phyloP scores from a whole-genome alignment of 2,888 invertebrate genomes.

The Ophion obscuratus region DNA sequence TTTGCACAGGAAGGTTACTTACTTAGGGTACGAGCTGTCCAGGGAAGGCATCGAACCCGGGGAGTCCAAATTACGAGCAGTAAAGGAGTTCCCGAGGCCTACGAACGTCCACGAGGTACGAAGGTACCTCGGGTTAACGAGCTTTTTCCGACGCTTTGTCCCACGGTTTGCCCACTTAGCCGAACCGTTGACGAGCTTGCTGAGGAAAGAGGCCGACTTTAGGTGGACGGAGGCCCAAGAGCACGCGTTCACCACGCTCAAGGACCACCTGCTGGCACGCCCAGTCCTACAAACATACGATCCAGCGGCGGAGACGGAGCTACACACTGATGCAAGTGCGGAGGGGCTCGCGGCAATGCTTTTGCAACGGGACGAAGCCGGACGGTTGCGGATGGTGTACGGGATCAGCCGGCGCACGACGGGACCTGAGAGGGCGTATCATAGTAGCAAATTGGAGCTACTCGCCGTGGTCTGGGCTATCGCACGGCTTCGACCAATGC shows the following conservation, averaged over 20 bases:
- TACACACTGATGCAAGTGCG: slow-evolving; percentile 28
- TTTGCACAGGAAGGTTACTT: neutral
- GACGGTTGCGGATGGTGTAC: neutral
- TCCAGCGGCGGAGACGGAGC: slow-evolving; percentile 44
- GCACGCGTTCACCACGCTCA: slow-evolving; percentile 42
- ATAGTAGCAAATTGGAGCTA: no score
- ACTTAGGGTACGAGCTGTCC: neutral
- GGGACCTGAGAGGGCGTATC: no score
- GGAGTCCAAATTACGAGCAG: neutral
- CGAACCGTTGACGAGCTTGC: neutral
- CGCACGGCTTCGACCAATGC: no score
- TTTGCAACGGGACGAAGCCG: slow-evolving; percentile 64
- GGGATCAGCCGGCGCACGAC: no score
- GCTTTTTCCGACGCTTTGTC: neutral
- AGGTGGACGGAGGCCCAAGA: neutral
- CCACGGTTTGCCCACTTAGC: neutral
- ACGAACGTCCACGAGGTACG: neutral
- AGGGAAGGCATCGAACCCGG: neutral
- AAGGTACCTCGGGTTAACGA: neutral
- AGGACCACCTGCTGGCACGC: neutral
- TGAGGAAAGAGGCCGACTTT: neutral
- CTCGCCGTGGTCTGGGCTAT: no score
- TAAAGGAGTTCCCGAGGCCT: neutral
- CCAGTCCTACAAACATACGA: slow-evolving; percentile 41
- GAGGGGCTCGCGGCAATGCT: slow-evolving; percentile 18